These are phyloP conservation scores for Nothura maculosa DNA, from an alignment of 2,797 vertebrate genomes.

Conservation along the genomic window DNA sequence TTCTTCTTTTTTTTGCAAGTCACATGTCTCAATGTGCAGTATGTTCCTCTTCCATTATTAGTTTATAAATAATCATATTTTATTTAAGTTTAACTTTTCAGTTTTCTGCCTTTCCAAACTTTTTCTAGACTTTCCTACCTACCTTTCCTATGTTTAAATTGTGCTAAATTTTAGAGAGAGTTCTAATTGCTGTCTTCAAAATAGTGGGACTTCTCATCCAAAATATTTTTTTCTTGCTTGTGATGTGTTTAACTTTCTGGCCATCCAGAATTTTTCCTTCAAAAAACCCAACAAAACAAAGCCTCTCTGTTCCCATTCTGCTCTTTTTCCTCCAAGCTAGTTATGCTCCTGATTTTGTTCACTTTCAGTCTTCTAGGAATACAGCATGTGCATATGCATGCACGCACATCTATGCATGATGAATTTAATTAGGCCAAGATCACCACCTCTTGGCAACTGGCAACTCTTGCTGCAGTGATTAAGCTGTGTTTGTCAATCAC, in stretches of 20 bases:
- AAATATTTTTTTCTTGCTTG: neutral
- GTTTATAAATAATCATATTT: neutral
- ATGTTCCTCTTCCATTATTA: neutral
- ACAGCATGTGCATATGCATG: accelerated
- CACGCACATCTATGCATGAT: neutral
- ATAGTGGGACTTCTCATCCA: neutral
- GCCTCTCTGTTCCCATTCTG: neutral
- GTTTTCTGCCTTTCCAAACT: neutral
- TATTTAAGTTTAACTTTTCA: neutral
- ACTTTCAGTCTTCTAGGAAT: neutral
- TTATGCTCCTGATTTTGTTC: neutral
- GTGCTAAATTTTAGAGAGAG: neutral
- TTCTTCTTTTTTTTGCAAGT: neutral
- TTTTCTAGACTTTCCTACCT: neutral
- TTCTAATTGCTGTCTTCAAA: neutral
- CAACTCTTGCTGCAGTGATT: neutral
- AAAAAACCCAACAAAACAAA: neutral
- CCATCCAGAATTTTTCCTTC: neutral
- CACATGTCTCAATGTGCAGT: neutral
- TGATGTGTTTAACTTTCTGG: neutral
- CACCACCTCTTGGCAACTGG: neutral
- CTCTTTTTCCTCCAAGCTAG: neutral
- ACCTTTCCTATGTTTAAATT: neutral
- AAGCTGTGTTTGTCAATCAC: neutral
- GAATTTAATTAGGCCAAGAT: neutral